A percentile compares a stretch with the other conserved stretches of the same genome.
phyloP scores from a whole-genome alignment of 2,888 invertebrate genomes.

The Chymomyza caudatula region DNA sequence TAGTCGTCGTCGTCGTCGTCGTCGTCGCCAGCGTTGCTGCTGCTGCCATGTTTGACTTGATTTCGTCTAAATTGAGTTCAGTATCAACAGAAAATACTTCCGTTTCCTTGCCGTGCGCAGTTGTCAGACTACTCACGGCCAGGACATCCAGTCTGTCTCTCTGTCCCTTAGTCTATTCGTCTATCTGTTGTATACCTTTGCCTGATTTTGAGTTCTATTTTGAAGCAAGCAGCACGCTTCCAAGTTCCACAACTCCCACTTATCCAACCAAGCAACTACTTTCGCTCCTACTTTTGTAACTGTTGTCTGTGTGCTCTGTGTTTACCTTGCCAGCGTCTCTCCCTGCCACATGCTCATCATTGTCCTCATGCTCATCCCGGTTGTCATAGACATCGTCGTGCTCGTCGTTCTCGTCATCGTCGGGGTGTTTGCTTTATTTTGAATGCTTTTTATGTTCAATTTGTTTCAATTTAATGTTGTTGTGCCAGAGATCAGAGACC shows the following conservation, averaged over 20 bases:
- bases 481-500: constrained; percentile 65
- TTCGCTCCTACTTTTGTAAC: constrained; percentile 29
- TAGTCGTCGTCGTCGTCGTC: not conserved
- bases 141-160: constrained; percentile 39
- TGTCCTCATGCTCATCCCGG: constrained; percentile 37
- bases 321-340: constrained; percentile 60
- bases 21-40: constrained; percentile 7
- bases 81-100: constrained; percentile 73
- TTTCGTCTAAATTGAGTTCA: constrained; percentile 73
- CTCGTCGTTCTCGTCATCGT: constrained; percentile 14
- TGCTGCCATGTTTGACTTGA: constrained; percentile 71
- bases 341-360: not conserved
- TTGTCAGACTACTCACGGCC: constrained; percentile 7
- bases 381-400: constrained; percentile 7
- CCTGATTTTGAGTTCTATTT: constrained; percentile 56
- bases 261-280: constrained; percentile 8
- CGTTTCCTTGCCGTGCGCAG: constrained; percentile 55
- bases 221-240: constrained; percentile 18
- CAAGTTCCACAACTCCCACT: not conserved
- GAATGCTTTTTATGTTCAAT: constrained; percentile 71
- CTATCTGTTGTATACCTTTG: constrained; percentile 54
- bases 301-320: constrained; percentile 33
- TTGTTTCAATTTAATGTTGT: constrained; percentile 72
- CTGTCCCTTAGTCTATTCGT: constrained; percentile 10
- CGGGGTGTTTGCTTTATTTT: constrained; percentile 68